Percentiles rank a stretch among this genome's conserved stretches.
Evolutionary conservation across 2,888 invertebrate species (phyloP).

Genomic region (Malthinus flaveolus): DNA sequence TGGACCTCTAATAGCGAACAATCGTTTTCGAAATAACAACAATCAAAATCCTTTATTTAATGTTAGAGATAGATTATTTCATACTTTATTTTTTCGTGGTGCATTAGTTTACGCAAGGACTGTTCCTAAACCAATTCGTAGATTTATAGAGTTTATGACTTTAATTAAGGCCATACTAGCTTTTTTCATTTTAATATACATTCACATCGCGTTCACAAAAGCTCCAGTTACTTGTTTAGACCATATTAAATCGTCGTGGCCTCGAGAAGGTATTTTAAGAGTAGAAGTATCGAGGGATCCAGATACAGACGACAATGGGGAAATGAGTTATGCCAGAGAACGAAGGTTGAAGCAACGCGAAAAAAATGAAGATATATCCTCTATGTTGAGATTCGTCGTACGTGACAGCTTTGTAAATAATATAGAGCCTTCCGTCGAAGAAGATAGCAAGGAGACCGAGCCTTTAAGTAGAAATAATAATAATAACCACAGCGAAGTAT

Average conservation of each 20-base stretch:
- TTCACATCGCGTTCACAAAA: constrained; percentile 92
- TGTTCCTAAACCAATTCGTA: constrained; percentile 80
- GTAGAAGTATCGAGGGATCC: constrained; percentile 83
- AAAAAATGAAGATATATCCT: constrained; percentile 62
- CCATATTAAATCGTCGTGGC: constrained; percentile 88
- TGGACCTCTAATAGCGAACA: constrained; percentile 59
- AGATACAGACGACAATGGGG: constrained; percentile 74
- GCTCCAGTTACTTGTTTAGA: constrained; percentile 92
- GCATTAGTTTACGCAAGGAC: constrained; percentile 90
- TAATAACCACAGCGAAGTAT: constrained; percentile 28
- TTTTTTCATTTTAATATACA: constrained; percentile 90
- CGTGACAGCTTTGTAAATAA: constrained; percentile 72
- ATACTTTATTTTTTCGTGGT: constrained; percentile 91
- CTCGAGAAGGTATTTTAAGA: constrained; percentile 89
- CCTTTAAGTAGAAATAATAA: constrained; percentile 37
- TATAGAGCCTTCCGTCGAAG: constrained; percentile 66
- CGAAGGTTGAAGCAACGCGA: constrained; percentile 67
- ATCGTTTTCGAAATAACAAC: constrained; percentile 60
- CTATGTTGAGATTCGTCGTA: constrained; percentile 66
- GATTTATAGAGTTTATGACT: constrained; percentile 82
- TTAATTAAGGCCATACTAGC: constrained; percentile 81
- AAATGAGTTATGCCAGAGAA: constrained; percentile 84
- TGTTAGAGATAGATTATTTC: constrained; percentile 89
- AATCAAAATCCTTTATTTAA: constrained; percentile 79
- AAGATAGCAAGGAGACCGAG: constrained; percentile 52